These are phyloP conservation scores for Berghia stephanieae DNA, from an alignment of 1,140 invertebrate genomes.

Conservation along the genomic window DNA sequence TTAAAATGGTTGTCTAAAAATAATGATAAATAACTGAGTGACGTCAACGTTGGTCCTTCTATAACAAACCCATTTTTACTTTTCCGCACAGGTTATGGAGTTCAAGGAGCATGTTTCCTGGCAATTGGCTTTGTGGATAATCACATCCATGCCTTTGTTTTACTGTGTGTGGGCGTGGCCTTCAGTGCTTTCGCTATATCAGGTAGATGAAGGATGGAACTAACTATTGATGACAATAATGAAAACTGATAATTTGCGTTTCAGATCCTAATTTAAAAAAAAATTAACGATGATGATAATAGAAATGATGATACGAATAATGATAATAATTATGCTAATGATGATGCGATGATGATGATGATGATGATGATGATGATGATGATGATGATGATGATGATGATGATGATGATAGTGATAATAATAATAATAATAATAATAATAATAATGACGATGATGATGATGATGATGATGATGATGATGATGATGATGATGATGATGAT, in stretches of 20 bases:
- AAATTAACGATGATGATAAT: too few species aligned
- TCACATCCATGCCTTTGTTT: slow-evolving; percentile 25
- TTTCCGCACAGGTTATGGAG: slow-evolving; percentile 39
- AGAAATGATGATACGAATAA: too few species aligned
- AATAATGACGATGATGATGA: background rate
- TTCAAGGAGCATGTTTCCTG: slow-evolving; percentile 36
- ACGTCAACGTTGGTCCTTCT: too few species aligned
- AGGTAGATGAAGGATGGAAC: slow-evolving; percentile 20
- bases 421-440: too few species aligned
- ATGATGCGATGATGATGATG: too few species aligned
- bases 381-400: too few species aligned
- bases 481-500: background rate
- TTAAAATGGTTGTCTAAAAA: too few species aligned
- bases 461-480: background rate
- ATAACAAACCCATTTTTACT: background rate
- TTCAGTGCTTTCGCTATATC: slow-evolving; percentile 44
- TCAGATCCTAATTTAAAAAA: background rate
- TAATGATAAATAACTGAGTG: too few species aligned
- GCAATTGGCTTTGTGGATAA: slow-evolving; percentile 31
- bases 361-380: too few species aligned
- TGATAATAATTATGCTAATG: too few species aligned
- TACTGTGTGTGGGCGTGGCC: slow-evolving; percentile 38
- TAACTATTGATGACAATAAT: background rate
- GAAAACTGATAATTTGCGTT: background rate
- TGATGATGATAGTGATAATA: too few species aligned